Evolutionary conservation across 1,140 invertebrate species (phyloP).

Genomic region (Sesamia nonagrioides): DNA sequence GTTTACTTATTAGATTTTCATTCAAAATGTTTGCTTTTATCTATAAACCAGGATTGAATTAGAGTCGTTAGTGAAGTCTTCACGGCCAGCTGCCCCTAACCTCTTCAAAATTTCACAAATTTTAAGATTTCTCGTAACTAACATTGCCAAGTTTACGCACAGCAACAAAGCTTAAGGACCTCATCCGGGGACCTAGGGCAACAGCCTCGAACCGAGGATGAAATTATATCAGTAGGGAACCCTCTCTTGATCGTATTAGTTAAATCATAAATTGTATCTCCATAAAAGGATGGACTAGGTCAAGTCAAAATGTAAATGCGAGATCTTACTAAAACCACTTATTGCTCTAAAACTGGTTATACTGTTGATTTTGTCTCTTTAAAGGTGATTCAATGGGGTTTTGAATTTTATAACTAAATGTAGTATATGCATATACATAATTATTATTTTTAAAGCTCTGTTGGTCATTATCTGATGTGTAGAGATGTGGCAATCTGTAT

Average conservation of each 20-base stretch:
- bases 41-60: background rate
- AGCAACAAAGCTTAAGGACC: background rate
- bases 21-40: background rate
- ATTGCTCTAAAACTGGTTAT: conserved; percentile 11
- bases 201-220: background rate
- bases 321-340: conserved; percentile 12
- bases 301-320: conserved; percentile 3
- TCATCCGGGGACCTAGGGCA: background rate
- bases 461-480: background rate
- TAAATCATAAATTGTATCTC: background rate
- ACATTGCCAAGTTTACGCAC: background rate
- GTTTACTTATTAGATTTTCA: conserved; percentile 2
- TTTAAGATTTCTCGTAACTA: background rate
- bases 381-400: conserved; percentile 13
- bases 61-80: background rate
- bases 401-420: conserved; percentile 1
- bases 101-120: background rate
- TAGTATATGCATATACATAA: no score
- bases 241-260: conserved; percentile 4
- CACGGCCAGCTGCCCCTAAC: background rate
- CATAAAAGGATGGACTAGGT: background rate
- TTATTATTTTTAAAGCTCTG: background rate
- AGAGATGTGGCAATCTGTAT: background rate
- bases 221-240: background rate
- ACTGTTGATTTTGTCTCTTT: background rate